Evolutionary conservation across 2,888 invertebrate genomes (phyloP), one percentile per base, ranked within the genome.

Genomic region (Drosophila mettleri): DNA sequence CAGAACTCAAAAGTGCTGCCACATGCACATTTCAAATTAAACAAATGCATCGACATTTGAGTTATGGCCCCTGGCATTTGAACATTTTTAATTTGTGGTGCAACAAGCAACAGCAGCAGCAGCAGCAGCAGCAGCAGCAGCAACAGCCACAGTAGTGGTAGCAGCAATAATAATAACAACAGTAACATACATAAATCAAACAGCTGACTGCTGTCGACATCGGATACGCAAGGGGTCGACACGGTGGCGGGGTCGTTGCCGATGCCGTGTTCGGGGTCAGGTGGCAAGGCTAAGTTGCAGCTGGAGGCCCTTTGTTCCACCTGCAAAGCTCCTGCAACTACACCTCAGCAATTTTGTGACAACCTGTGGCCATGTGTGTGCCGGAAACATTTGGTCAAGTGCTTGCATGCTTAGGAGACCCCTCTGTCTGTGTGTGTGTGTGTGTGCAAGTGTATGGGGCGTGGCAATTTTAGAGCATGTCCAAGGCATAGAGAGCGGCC

Each of bases 21-120:
- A 72, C 69, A 79, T 86, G 83, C 79, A 80, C 68, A 80, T 67
- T 80, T 80, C 65, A 76, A 85, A 82, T 74, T 67, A 73, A 80
- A 82, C 76, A 85, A 85, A 85, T 85, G 72, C 80, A 82, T 87
- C 74, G 87, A 82, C 80, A 82, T 85, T 78, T 85, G 85, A 78
- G 69, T 87, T 85, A 85, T 85, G 76, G 69, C 69, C 64, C 33
- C 74, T 72, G 69, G 78, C 82, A 83, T 78, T 80, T 76, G 74
- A 75, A 69, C 73, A 74, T 85, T 85, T 85, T 85, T 80, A 87
- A 85, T 87, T 82, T 85, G 71, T 67, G 66, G 71, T 62, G 71
- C 68, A 67, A 18, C 55, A 64, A 45, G 10, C 48, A 31, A 8
- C 18, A 49, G 14, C 36, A 70, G 54, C 60, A 36, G 16, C 39